Base-by-base conservation (phyloP, 2,797 vertebrate species). In the Dryobates pubescens region DNA sequence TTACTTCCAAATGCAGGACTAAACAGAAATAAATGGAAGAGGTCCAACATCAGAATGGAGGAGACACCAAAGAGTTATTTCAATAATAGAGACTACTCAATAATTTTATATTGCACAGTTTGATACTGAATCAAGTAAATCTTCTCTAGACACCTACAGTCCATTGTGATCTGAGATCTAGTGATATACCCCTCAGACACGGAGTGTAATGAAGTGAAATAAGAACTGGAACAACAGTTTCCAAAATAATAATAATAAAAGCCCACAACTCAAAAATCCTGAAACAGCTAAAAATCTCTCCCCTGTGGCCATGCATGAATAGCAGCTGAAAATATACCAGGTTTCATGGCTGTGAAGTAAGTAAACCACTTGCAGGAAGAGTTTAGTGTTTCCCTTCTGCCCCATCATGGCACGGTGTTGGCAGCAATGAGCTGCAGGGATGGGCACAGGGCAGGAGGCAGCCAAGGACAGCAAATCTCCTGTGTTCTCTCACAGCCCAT, bases 1-100 rank as follows among this genome's bases (percentile, higher is more conserved):
- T 94, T 91, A 41, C 93, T 95, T 95, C 92, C 93, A 95, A 96
- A 96, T 94, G 92, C 26, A n/a, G 77, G 57, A 30, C 67, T 82
- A 26, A 63, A 78, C 4, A 51, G 87, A 86, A 94, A 86, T 56
- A 88, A 88, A 83, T 94, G 85, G 94, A 94, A 82, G 61, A 84
- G 8, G 15, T 89, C 87, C 93, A 92, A 68, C 69, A 56, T 32
- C 58, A 76, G 85, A 84, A 84, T 62, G 36, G 32, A 88, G 83
- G 74, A 88, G 82, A 63, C 61, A 88, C 57, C 38, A n/a, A 90
- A 93, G 87, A 59, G 18, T 93, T 93, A 92, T 88, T 93, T 93
- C 64, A 81, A 47, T 63, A 89, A 34, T 27, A 92, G 85, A 51
- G 57, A 74, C 77, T 47, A 32, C 51, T 89, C 80, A 77, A 70